phyloP scores from a whole-genome alignment of 2,797 vertebrate species.

The Galaxias olidus region DNA sequence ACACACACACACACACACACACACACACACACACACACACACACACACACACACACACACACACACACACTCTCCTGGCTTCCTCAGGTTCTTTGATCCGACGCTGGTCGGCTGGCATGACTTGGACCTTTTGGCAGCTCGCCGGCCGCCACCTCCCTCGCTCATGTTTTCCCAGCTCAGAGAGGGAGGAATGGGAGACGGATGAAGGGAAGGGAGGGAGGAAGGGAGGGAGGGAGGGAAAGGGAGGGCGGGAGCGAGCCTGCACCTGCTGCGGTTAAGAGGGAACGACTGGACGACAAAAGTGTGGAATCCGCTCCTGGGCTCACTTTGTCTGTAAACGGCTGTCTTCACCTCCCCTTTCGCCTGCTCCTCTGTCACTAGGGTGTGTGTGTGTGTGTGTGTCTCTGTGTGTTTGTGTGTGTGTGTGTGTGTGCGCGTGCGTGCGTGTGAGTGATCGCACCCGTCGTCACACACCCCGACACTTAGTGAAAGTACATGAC shows the following conservation, averaged over 20 bases:
- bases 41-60: too few species aligned
- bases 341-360: slow-evolving; percentile 30
- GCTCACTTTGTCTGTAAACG: slow-evolving; percentile 49
- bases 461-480: slow-evolving; percentile 7
- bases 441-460: not conserved
- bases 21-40: too few species aligned
- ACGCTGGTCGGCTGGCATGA: slow-evolving; percentile 42
- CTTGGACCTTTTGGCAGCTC: slow-evolving; percentile 60
- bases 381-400: slow-evolving; percentile 6
- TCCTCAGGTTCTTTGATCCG: slow-evolving; percentile 45
- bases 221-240: slow-evolving; percentile 6
- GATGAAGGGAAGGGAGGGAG: not conserved
- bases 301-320: slow-evolving; percentile 26
- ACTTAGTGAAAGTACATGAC: slow-evolving; percentile 14
- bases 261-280: slow-evolving; percentile 61
- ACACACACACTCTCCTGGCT: not conserved
- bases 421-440: not conserved
- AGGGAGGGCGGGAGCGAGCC: slow-evolving; percentile 33
- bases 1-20: too few species aligned
- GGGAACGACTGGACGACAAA: slow-evolving; percentile 43
- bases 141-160: slow-evolving; percentile 33
- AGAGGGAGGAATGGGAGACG: not conserved
- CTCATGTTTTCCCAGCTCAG: slow-evolving; percentile 33
- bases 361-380: not conserved
- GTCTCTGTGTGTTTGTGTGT: slow-evolving; percentile 6